Evolutionary conservation across 2,888 invertebrate genomes (phyloP).

Genomic region (Aphrophora alni): DNA sequence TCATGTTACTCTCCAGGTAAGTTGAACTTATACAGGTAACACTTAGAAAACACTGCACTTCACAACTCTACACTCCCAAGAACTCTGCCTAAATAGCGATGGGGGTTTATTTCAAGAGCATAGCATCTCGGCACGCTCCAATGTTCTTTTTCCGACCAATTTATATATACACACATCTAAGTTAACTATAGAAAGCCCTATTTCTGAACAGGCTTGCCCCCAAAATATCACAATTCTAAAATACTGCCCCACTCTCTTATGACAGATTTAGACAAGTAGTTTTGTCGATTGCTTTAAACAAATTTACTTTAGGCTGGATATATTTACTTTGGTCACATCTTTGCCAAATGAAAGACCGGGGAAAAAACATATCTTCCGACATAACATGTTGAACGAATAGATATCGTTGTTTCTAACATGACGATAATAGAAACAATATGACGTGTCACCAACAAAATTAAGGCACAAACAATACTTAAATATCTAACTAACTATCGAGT

Average conservation of each 20-base stretch:
- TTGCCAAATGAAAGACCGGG: neutral
- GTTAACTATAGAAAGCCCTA: slow-evolving; percentile 51
- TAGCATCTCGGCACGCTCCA: slow-evolving; percentile 43
- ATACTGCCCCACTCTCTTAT: slow-evolving; percentile 43
- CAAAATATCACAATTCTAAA: slow-evolving; percentile 51
- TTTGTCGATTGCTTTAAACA: slow-evolving; percentile 30
- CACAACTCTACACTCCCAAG: neutral
- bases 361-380: neutral
- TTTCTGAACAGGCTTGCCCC: slow-evolving; percentile 49
- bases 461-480: no score
- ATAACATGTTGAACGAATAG: no score
- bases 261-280: slow-evolving; percentile 32
- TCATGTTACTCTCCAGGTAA: neutral
- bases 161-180: slow-evolving; percentile 50
- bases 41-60: neutral
- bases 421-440: no score
- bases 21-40: slow-evolving; percentile 1
- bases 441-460: no score
- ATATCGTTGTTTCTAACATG: no score
- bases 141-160: slow-evolving; percentile 47
- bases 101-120: slow-evolving; percentile 48
- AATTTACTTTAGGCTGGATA: neutral
- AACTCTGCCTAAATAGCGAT: slow-evolving; percentile 26
- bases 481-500: no score
- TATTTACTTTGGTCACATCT: neutral